These are phyloP conservation scores for Camponotus pennsylvanicus DNA, from an alignment of 1,140 invertebrate genomes.

Conservation along the genomic window DNA sequence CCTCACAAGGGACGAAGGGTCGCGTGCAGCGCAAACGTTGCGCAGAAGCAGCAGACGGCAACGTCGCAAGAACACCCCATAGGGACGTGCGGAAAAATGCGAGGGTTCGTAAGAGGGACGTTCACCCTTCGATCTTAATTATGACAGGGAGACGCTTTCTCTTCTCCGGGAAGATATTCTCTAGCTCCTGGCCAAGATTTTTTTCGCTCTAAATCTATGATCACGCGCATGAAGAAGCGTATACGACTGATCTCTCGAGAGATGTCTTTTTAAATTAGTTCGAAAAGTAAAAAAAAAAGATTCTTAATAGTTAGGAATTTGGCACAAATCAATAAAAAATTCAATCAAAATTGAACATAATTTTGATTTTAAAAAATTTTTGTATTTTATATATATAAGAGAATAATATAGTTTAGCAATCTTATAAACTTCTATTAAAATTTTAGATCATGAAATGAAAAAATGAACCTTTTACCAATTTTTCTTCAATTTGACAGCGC, in stretches of 20 bases:
- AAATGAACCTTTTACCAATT: background rate
- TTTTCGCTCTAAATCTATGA: slow-evolving; percentile 13
- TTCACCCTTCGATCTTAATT: slow-evolving; percentile 77
- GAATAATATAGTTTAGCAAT: background rate
- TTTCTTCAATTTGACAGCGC: background rate
- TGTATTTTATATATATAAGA: background rate
- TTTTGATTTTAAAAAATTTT: background rate
- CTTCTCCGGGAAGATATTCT: background rate
- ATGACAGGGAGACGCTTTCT: slow-evolving; percentile 56
- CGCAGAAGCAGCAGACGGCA: slow-evolving; percentile 29
- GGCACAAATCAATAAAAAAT: no score
- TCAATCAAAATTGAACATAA: no score
- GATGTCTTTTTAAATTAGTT: background rate
- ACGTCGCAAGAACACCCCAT: slow-evolving; percentile 63
- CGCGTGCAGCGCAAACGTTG: slow-evolving; percentile 65
- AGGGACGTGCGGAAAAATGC: slow-evolving; percentile 74
- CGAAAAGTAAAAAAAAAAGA: background rate
- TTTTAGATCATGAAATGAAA: background rate
- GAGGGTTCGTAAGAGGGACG: slow-evolving; percentile 65
- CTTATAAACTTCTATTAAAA: background rate
- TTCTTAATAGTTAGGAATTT: no score
- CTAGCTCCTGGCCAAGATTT: background rate
- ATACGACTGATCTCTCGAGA: background rate
- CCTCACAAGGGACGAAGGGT: slow-evolving; percentile 66
- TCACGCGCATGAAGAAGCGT: background rate